Evolutionary conservation across 2,797 vertebrate species (phyloP).

Genomic region (Garrulus glandarius): DNA sequence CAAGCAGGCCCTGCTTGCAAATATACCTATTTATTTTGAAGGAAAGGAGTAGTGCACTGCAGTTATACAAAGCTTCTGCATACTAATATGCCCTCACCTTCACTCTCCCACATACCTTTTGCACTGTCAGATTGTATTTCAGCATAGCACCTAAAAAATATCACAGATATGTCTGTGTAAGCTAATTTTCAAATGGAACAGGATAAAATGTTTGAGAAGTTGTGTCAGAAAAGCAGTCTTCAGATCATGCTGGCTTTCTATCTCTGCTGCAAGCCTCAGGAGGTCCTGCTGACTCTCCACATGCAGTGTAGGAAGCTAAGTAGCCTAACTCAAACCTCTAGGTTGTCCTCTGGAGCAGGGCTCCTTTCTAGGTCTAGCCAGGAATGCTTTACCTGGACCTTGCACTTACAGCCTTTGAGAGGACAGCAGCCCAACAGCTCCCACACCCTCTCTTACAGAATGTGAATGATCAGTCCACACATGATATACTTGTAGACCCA

Average conservation of each 20-base stretch:
- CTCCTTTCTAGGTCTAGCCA: not conserved
- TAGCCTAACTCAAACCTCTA: not conserved
- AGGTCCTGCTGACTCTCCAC: not conserved
- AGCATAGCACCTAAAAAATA: not conserved
- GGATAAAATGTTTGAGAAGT: not conserved
- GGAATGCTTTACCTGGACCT: not conserved
- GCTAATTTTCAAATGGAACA: not conserved
- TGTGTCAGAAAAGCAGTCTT: not conserved
- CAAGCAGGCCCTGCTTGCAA: not conserved
- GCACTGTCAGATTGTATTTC: not conserved
- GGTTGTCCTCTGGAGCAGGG: not conserved
- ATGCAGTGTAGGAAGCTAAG: not conserved
- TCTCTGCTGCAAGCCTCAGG: not conserved
- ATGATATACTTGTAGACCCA: not conserved
- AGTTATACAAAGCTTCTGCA: not conserved
- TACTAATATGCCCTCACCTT: not conserved
- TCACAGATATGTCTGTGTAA: not conserved
- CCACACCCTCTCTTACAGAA: not conserved
- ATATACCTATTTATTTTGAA: not conserved
- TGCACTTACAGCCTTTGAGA: not conserved
- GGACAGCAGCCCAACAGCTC: not conserved
- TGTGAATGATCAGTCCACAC: not conserved
- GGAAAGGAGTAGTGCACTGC: not conserved
- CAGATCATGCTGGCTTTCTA: not conserved
- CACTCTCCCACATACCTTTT: not conserved